Conservation (phyloP, 2,888 invertebrate species). For the Tryphoninae sp. region DNA sequence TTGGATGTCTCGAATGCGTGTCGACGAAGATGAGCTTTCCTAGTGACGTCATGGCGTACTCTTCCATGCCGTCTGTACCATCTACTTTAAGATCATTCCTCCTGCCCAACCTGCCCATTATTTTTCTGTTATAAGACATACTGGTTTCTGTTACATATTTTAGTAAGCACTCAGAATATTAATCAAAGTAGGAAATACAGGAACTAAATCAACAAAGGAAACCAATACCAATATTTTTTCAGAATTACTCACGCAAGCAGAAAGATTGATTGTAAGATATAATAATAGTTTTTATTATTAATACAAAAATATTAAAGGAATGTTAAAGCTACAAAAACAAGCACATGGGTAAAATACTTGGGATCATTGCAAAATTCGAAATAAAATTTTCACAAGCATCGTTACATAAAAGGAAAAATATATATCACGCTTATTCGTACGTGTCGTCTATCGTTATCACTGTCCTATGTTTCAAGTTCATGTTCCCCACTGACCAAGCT, state of each 20-base stretch:
- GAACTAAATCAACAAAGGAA: not conserved
- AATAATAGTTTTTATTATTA: no score
- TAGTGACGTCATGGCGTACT: slow-evolving; percentile 78
- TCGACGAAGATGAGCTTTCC: slow-evolving; percentile 78
- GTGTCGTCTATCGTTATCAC: not conserved
- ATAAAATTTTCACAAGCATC: not conserved
- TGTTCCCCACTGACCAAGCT: not conserved
- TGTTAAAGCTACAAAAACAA: no score
- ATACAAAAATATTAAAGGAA: no score
- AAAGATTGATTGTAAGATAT: not conserved
- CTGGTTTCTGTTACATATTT: no score
- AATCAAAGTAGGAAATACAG: not conserved
- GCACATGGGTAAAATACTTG: no score
- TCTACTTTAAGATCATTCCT: slow-evolving; percentile 69
- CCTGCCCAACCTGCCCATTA: slow-evolving; percentile 63
- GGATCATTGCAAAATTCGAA: no score
- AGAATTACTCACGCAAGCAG: not conserved
- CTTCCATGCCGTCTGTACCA: slow-evolving; percentile 70
- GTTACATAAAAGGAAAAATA: not conserved
- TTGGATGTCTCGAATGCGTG: slow-evolving; percentile 73
- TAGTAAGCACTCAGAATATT: no score
- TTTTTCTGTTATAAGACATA: not conserved
- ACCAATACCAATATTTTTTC: not conserved
- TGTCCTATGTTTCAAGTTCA: not conserved
- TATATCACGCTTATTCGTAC: not conserved